These are phyloP conservation scores for Ligdia adustata DNA, from an alignment of 2,888 invertebrate species.

Conservation along the genomic window DNA sequence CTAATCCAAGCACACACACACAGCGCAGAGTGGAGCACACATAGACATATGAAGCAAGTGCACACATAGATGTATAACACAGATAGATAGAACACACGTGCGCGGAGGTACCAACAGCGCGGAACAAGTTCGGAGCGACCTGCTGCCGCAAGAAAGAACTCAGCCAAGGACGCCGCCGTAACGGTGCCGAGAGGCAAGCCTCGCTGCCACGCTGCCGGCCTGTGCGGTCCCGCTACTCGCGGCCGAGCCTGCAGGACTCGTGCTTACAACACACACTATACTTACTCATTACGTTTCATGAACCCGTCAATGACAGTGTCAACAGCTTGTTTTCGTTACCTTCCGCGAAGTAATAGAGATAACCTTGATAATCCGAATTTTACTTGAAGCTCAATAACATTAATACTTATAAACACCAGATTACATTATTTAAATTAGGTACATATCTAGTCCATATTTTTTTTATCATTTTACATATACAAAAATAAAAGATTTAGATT, in stretches of 20 bases:
- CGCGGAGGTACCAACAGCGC: slow-evolving; percentile 59
- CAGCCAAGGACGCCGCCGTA: slow-evolving; percentile 83
- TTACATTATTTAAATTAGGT: no score
- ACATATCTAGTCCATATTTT: no score
- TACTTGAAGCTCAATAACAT: no score
- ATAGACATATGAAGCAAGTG: slow-evolving; percentile 28
- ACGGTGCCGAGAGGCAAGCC: slow-evolving; percentile 61
- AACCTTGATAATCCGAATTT: no score
- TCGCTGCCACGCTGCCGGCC: slow-evolving; percentile 20
- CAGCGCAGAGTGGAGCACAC: slow-evolving; percentile 33
- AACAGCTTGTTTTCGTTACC: no score
- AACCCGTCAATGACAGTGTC: no score
- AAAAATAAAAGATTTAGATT: no score
- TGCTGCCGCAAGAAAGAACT: slow-evolving; percentile 81
- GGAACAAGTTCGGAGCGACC: slow-evolving; percentile 78
- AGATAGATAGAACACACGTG: slow-evolving; percentile 64
- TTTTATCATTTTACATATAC: no score
- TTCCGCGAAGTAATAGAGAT: no score
- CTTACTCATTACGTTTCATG: no score
- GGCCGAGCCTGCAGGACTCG: slow-evolving; percentile 35
- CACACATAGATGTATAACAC: slow-evolving; percentile 48
- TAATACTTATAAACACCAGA: no score
- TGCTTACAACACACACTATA: no score
- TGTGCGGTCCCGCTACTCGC: slow-evolving; percentile 51
- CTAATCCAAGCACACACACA: slow-evolving; percentile 68